phyloP scores from a whole-genome alignment of 2,888 invertebrate genomes.

The Leuctra nigra region DNA sequence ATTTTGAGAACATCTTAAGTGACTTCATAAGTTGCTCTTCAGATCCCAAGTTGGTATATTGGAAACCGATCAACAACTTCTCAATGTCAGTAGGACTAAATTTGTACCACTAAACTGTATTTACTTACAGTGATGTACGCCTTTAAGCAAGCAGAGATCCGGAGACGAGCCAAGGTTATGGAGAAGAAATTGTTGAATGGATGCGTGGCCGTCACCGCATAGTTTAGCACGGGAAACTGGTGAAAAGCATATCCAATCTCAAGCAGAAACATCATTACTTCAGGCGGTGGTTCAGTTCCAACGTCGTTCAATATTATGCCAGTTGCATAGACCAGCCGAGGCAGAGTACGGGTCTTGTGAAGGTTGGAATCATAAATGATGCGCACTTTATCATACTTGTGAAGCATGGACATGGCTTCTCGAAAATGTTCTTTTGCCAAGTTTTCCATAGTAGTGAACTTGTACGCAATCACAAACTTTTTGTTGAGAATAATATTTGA shows the following conservation, averaged over 20 bases:
- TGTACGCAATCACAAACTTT: background rate
- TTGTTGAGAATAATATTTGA: too few relatives aligned
- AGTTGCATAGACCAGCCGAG: background rate
- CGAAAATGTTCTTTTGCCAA: background rate
- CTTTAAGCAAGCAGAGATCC: background rate
- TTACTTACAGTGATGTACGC: slow-evolving; percentile 9
- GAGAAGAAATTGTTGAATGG: background rate
- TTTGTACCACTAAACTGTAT: background rate
- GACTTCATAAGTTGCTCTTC: too few relatives aligned
- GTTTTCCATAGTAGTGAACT: background rate
- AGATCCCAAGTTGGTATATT: too few relatives aligned
- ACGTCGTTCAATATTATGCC: background rate
- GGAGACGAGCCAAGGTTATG: background rate
- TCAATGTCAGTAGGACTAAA: background rate
- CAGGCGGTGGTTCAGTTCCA: background rate
- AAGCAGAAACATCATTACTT: background rate
- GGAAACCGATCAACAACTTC: too few relatives aligned
- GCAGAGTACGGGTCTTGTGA: background rate
- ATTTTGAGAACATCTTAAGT: too few relatives aligned
- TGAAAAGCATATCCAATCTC: slow-evolving; percentile 1
- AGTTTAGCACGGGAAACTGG: background rate
- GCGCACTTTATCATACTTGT: background rate
- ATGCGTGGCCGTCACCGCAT: background rate
- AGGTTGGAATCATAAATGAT: background rate
- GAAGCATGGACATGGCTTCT: background rate